phyloP scores from a whole-genome alignment of 2,113 vertebrate species.

The Phyllopteryx taeniolatus region DNA sequence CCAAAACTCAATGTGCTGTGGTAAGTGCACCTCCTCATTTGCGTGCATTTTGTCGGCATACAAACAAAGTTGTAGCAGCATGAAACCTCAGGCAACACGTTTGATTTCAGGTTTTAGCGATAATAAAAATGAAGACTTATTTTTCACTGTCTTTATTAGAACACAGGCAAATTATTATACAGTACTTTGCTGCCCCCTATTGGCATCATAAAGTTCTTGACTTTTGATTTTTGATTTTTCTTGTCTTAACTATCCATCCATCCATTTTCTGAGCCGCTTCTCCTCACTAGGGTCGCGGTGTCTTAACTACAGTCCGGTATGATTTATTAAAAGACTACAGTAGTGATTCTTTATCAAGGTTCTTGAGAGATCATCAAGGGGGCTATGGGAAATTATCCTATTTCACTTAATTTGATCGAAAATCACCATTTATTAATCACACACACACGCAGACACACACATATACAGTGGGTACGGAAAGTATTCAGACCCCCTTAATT shows the following conservation, averaged over 20 bases:
- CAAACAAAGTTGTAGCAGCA: not conserved
- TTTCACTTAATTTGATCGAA: too few species aligned
- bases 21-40: conserved; percentile 64
- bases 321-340: too few species aligned
- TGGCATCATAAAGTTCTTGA: not conserved
- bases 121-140: not conserved
- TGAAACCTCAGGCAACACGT: not conserved
- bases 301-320: not conserved
- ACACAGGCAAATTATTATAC: not conserved
- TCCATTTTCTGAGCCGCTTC: too few species aligned
- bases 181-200: conserved; percentile 52
- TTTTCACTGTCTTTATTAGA: not conserved
- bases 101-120: not conserved
- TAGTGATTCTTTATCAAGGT: too few species aligned
- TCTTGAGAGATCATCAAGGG: too few species aligned
- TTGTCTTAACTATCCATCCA: not conserved
- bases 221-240: not conserved
- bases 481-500: too few species aligned
- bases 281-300: too few species aligned
- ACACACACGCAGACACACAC: too few species aligned
- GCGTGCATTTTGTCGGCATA: not conserved
- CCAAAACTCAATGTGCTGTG: conserved; percentile 58
- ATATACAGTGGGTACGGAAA: too few species aligned
- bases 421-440: too few species aligned
- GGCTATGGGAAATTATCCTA: too few species aligned